A percentile compares a stretch with the other conserved stretches of the same genome.
Evolutionary conservation across 1,140 invertebrate genomes (phyloP).

Genomic region (Chlorops oryzae): DNA sequence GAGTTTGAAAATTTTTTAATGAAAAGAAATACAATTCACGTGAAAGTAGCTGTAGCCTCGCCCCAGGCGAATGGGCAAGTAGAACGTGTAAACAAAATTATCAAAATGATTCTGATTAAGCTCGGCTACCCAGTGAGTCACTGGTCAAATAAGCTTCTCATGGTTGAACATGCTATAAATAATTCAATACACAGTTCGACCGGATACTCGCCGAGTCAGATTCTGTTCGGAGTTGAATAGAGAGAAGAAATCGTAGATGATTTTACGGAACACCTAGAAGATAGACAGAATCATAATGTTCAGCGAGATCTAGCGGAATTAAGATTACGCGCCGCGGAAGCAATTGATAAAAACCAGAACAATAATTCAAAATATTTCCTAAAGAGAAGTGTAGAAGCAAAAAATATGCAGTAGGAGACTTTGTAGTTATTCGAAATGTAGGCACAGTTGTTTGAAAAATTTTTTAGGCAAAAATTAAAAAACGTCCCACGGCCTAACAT

Average conservation of each 20-base stretch:
- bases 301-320: too few relatives aligned
- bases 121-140: too few relatives aligned
- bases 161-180: conserved; percentile 9
- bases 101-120: conserved; percentile 7
- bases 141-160: conserved; percentile 3
- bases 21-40: conserved; percentile 2
- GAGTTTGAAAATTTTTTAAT: neutral
- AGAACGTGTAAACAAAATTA: neutral
- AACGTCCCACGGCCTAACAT: too few relatives aligned
- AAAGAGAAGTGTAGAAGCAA: too few relatives aligned
- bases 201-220: conserved; percentile 1
- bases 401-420: conserved; percentile 1
- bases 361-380: neutral
- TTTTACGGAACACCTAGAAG: conserved; percentile 3
- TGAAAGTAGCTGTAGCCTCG: neutral
- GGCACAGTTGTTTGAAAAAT: conserved; percentile 1
- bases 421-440: conserved; percentile 5
- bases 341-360: too few relatives aligned
- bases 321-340: too few relatives aligned
- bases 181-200: conserved; percentile 2
- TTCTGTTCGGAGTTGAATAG: conserved; percentile 7
- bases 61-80: conserved; percentile 3
- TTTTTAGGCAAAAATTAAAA: too few relatives aligned
- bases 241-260: conserved; percentile 1
- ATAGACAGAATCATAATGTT: too few relatives aligned